Percentiles rank a stretch among this genome's conserved stretches.
Conservation (phyloP, 2,888 invertebrate genomes). For the Drosophila diplacantha region DNA sequence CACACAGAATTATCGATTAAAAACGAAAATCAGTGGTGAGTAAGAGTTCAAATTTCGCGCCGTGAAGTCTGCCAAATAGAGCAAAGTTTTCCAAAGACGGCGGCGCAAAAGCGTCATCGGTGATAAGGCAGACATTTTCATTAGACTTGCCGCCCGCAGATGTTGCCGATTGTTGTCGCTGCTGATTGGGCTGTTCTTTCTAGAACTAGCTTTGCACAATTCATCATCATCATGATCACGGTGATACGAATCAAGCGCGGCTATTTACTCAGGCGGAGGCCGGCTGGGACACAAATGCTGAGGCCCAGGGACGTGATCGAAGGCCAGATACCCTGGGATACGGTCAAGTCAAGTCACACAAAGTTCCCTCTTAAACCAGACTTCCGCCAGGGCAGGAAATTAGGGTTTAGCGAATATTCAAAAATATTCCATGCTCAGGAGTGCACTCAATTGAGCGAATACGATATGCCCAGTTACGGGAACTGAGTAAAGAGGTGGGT, state of each 20-base stretch:
- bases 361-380: neutral
- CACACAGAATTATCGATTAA: neutral
- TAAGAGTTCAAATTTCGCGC: neutral
- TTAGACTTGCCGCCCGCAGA: constrained; percentile 21
- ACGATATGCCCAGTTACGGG: neutral
- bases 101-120: constrained; percentile 5
- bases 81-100: too few relatives aligned
- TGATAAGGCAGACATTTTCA: constrained; percentile 23
- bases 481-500: neutral
- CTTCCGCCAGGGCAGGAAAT: neutral
- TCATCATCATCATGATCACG: constrained; percentile 25
- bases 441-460: neutral
- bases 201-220: constrained; percentile 30
- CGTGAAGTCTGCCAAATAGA: neutral
- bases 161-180: constrained; percentile 36
- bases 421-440: neutral
- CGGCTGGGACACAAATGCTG: neutral
- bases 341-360: neutral
- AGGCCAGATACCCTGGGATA: too few relatives aligned
- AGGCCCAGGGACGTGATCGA: neutral
- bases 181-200: constrained; percentile 43
- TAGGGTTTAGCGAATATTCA: neutral
- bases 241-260: constrained; percentile 25
- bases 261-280: constrained; percentile 4
- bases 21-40: neutral